Percentiles rank a stretch among this genome's conserved stretches.
phyloP scores from a whole-genome alignment of 2,797 vertebrate species.

The Danionella dracula region DNA sequence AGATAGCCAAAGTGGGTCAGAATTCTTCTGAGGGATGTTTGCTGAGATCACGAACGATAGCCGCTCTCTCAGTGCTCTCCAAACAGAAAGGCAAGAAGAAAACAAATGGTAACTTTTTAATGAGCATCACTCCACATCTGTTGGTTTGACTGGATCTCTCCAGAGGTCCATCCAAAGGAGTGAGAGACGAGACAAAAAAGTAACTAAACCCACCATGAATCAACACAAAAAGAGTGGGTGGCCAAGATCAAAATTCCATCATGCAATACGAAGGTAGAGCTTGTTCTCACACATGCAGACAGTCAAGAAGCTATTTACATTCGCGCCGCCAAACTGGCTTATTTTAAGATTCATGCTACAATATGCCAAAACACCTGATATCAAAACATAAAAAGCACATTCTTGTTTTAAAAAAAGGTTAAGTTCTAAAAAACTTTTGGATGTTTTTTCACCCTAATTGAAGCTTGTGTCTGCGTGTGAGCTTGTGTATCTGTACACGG shows the following conservation, averaged over 20 bases:
- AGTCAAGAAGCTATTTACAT: constrained; percentile 23
- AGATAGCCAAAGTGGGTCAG: not conserved
- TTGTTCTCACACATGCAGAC: constrained; percentile 30
- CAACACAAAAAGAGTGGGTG: constrained; percentile 3
- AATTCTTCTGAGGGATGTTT: not conserved
- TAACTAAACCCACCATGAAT: not conserved
- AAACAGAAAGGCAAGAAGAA: constrained; percentile 2
- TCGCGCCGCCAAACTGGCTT: not conserved
- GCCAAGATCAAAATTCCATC: constrained; percentile 27
- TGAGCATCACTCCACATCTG: constrained; percentile 32
- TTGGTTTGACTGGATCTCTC: constrained; percentile 22
- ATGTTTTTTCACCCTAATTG: not conserved
- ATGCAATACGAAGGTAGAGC: constrained; percentile 31
- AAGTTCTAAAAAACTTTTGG: constrained; percentile 5
- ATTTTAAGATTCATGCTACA: constrained; percentile 32
- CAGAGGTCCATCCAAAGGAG: constrained; percentile 22
- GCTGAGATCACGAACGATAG: not conserved
- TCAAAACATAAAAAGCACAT: constrained; percentile 18
- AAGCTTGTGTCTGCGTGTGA: constrained; percentile 5
- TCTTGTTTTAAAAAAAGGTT: constrained; percentile 15
- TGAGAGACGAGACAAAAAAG: not conserved
- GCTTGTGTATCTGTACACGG: constrained; percentile 32
- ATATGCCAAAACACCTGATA: constrained; percentile 19
- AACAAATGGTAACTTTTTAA: constrained; percentile 40
- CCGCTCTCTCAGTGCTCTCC: not conserved